Evolutionary conservation across 2,888 invertebrate species (phyloP).

Genomic region (Cephus pygmeus): DNA sequence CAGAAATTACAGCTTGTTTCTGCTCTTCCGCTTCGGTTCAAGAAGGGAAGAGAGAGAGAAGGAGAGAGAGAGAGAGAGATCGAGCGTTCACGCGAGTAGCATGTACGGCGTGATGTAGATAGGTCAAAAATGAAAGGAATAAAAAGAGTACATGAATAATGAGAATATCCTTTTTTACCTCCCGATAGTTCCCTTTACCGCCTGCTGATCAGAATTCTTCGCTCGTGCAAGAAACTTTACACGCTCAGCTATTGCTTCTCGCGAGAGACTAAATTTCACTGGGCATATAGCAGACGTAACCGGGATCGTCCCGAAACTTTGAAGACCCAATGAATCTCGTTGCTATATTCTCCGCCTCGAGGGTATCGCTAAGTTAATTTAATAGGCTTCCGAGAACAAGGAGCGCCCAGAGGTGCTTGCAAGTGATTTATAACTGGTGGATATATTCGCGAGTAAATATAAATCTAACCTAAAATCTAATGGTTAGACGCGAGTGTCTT

Average conservation of each 20-base stretch:
- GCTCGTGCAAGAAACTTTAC: neutral
- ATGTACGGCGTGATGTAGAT: neutral
- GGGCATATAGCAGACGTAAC: neutral
- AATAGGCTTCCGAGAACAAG: slow-evolving; percentile 18
- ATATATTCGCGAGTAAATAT: neutral
- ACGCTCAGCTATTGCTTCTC: neutral
- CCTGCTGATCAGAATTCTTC: neutral
- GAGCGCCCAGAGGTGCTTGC: slow-evolving; percentile 1
- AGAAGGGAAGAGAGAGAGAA: neutral
- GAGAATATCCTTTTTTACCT: neutral
- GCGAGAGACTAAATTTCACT: neutral
- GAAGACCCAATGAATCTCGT: slow-evolving; percentile 12
- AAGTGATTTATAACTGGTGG: neutral
- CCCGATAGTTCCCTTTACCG: neutral
- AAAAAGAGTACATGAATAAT: neutral
- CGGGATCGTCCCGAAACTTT: neutral
- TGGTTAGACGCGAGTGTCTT: neutral
- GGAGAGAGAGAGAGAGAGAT: too few species aligned
- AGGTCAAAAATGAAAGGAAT: neutral
- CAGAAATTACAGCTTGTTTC: too few species aligned
- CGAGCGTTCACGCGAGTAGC: neutral
- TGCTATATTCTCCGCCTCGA: slow-evolving; percentile 4
- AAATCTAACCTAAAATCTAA: neutral
- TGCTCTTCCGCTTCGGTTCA: too few species aligned
- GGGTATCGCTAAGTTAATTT: slow-evolving; percentile 26